Evolutionary conservation across 2,113 vertebrate species (phyloP).

Genomic region (Lates calcarifer): DNA sequence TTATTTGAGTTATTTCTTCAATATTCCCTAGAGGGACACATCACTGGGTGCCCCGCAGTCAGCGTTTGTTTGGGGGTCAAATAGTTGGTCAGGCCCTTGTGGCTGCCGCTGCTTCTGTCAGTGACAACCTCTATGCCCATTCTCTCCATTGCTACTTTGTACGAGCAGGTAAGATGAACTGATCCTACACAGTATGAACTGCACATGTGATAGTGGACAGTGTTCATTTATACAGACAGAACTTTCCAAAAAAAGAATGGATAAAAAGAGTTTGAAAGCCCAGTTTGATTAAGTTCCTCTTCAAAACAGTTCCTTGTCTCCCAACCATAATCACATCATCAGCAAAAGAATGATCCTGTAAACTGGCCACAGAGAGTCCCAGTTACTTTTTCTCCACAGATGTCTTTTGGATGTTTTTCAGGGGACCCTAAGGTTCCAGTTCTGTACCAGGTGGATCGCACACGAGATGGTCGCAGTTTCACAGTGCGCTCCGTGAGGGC

Average conservation of each 20-base stretch:
- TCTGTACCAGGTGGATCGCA: conserved; percentile 93
- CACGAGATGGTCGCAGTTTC: conserved; percentile 91
- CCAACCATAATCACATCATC: not conserved
- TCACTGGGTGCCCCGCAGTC: conserved; percentile 90
- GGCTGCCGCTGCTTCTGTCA: conserved; percentile 91
- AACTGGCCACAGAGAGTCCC: not conserved
- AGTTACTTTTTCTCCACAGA: not conserved
- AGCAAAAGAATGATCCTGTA: not conserved
- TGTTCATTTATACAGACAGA: not conserved
- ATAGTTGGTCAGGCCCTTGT: conserved; percentile 95
- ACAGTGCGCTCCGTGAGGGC: conserved; percentile 92
- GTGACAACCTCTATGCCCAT: conserved; percentile 87
- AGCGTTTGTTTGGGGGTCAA: conserved; percentile 93
- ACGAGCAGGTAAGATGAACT: conserved; percentile 85
- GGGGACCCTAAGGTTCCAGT: conserved; percentile 94
- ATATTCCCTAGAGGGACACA: conserved; percentile 86
- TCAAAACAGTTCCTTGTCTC: not conserved
- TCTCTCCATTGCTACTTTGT: conserved; percentile 98
- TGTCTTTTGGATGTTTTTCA: conserved; percentile 58
- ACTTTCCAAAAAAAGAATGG: not conserved
- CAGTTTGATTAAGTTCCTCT: too few relatives aligned
- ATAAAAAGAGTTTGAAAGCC: not conserved
- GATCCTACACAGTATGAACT: not conserved
- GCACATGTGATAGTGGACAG: not conserved
- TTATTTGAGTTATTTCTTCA: not conserved